These are phyloP conservation scores for Drosophila seguyi DNA, from an alignment of 1,140 invertebrate species.

Conservation along the genomic window DNA sequence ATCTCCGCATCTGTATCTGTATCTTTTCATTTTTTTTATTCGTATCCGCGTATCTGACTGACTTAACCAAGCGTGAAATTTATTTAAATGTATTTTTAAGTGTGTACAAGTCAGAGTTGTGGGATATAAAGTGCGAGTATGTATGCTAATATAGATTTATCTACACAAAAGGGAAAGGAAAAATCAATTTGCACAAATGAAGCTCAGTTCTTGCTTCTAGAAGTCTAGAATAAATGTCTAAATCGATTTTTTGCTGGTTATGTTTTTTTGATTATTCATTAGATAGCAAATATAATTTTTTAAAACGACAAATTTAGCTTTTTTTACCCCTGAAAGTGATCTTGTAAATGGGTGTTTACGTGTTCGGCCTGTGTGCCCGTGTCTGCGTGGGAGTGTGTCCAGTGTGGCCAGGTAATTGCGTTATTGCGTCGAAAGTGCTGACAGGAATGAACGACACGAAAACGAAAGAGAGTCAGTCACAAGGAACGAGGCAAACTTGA, in stretches of 20 bases:
- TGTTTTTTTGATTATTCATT: neutral
- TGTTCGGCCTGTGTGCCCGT: neutral
- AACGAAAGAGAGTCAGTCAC: slow-evolving; percentile 42
- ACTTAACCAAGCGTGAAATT: slow-evolving; percentile 82
- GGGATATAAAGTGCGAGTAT: slow-evolving; percentile 25
- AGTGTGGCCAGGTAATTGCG: slow-evolving; percentile 70
- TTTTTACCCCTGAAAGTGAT: neutral
- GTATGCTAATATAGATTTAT: slow-evolving; percentile 40
- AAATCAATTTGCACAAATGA: neutral
- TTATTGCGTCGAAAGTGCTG: slow-evolving; percentile 76
- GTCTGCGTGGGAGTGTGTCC: slow-evolving; percentile 40
- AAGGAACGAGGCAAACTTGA: slow-evolving; percentile 36
- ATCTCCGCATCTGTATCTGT: slow-evolving; percentile 37
- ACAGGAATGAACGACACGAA: slow-evolving; percentile 68
- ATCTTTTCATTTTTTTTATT: slow-evolving; percentile 6
- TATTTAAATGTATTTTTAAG: slow-evolving; percentile 84
- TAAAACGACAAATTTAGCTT: neutral
- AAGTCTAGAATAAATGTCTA: neutral
- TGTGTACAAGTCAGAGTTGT: slow-evolving; percentile 71
- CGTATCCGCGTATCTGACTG: slow-evolving; percentile 42
- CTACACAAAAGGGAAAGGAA: slow-evolving; percentile 17
- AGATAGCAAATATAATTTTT: neutral
- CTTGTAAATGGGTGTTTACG: neutral
- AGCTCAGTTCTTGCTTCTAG: neutral
- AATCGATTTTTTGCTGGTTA: neutral